Base-by-base conservation (phyloP, 2,888 invertebrate genomes). In the Stegophylla sp. region DNA sequence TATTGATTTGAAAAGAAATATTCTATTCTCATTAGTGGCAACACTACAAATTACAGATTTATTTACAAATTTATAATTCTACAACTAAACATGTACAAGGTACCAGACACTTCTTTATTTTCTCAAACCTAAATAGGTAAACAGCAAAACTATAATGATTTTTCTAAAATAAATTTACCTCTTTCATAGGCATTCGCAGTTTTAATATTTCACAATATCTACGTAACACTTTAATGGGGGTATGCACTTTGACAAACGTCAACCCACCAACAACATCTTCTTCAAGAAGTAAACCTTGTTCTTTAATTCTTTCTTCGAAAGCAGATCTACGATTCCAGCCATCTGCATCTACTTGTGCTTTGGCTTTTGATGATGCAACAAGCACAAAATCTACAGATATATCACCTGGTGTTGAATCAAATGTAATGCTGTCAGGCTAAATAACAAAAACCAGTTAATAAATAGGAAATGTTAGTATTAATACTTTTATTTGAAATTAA, bases 201-300 rank as follows among this genome's bases (percentile, higher is more conserved):
- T 97, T 96, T 84, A 97, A 89, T 85, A 96, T 94, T 88, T 97
- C 97, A 82, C 95, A 92, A 87, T 97, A 97, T 84, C 95, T 90
- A 84, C 92, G 90, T 73, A 97, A 87, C 9, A 97, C 94, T 85
- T 92, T 90, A 84, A 90, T 87, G 0, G 97, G 95, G 0, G 95
- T 94, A 87, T 96, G 95, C 82, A 97, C 90, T 91, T 97, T 97
- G 83, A 94, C 89, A 87, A 95, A 83, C 23, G 77, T 82, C 53
- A 83, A 81, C 73, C 82, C 67, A 53, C 82, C 82, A 48, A 82
- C 69, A 26, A 75, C 67, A 53, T 83, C 82, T 67, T 82, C 82
- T 72, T 83, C 83, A 4, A 83, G 66, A 41, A 79, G 76, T 51
- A 83, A 71, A n/a, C 83, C 83, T 82, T 83, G 79, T 53, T 82